These are phyloP conservation scores for Coecobrya sp. DNA, from an alignment of 2,888 invertebrate species.

Conservation along the genomic window DNA sequence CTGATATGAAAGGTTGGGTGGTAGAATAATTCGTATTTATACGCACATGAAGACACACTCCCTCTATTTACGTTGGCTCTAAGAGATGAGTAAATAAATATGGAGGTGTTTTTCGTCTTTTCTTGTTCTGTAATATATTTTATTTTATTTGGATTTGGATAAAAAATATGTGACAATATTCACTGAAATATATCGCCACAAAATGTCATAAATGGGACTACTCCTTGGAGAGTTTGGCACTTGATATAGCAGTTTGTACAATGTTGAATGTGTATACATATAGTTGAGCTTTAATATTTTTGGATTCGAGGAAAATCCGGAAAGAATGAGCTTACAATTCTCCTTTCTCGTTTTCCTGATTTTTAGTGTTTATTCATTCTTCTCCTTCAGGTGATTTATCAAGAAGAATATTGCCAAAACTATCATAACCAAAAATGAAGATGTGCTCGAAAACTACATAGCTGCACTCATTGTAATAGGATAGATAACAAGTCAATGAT, in stretches of 20 bases:
- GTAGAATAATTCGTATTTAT: not conserved
- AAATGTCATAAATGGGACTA: conserved; percentile 55
- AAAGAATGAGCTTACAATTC: not conserved
- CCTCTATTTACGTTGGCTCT: not conserved
- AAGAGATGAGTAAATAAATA: conserved; percentile 4
- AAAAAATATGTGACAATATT: conserved; percentile 54
- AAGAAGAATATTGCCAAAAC: not conserved
- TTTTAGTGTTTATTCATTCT: not conserved
- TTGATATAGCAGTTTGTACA: conserved; percentile 14
- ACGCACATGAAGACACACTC: not conserved
- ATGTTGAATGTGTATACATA: too few relatives aligned
- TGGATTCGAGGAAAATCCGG: not conserved
- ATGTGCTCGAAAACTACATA: too few relatives aligned
- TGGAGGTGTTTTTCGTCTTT: conserved; percentile 19
- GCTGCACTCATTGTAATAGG: too few relatives aligned
- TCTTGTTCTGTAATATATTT: conserved; percentile 19
- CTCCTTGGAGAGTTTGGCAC: conserved; percentile 22
- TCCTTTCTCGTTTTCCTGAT: conserved; percentile 2
- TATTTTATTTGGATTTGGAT: conserved; percentile 25
- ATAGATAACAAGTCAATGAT: too few relatives aligned
- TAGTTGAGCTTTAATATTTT: not conserved
- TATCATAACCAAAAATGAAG: not conserved
- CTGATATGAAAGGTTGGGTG: not conserved
- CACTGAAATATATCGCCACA: conserved; percentile 60
- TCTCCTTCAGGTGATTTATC: not conserved